Percentiles rank a stretch among this genome's conserved stretches.
Conservation (phyloP, 2,888 invertebrate genomes). For the Nasonovia ribisnigri region DNA sequence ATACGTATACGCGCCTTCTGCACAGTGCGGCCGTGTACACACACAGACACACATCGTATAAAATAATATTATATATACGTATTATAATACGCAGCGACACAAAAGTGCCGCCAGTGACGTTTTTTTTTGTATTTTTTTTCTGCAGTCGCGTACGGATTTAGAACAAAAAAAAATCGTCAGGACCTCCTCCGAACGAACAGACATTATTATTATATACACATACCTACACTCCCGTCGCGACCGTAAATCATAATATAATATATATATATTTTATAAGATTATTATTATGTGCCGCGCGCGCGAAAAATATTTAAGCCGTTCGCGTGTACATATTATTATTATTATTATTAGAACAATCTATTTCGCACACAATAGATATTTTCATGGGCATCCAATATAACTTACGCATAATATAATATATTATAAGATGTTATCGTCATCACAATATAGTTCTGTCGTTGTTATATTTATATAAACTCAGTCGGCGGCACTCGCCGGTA, state of each 20-base stretch:
- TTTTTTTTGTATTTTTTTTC: not conserved
- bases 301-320: not conserved
- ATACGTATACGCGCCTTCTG: not conserved
- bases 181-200: not conserved
- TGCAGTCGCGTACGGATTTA: not conserved
- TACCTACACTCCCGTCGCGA: not conserved
- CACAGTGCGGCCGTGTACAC: not conserved
- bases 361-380: not conserved
- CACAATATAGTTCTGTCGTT: not conserved
- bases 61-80: not conserved
- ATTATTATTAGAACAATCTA: not conserved
- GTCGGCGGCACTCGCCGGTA: not conserved
- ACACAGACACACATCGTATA: not conserved
- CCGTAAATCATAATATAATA: not conserved
- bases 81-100: not conserved
- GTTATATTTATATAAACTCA: not conserved
- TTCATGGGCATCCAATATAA: not conserved
- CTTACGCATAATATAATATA: not conserved
- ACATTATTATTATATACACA: not conserved
- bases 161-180: not conserved
- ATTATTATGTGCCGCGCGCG: not conserved
- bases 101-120: not conserved
- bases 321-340: not conserved
- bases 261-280: not conserved
- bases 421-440: not conserved